These are phyloP conservation scores for Lophius piscatorius DNA, from an alignment of 2,113 vertebrate species.

Conservation along the genomic window DNA sequence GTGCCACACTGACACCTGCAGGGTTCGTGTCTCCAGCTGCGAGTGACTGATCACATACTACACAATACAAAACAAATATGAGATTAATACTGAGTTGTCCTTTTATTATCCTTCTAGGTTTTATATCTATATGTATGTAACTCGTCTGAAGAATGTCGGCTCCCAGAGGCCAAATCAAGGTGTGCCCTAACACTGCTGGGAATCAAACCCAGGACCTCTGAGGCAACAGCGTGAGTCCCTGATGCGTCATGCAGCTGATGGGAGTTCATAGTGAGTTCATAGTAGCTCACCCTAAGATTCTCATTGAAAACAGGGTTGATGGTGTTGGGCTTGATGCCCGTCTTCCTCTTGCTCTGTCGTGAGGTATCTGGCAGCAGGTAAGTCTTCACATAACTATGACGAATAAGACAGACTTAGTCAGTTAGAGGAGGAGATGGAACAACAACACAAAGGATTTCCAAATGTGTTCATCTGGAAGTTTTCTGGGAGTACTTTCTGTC, in stretches of 20 bases:
- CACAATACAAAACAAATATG: slow-evolving; percentile 1
- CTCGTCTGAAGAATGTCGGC: too few species aligned
- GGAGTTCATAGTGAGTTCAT: too few species aligned
- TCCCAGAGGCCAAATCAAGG: too few species aligned
- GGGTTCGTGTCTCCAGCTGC: slow-evolving; percentile 92
- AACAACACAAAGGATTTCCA: too few species aligned
- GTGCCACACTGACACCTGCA: slow-evolving; percentile 97
- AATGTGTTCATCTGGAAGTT: too few species aligned
- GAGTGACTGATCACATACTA: slow-evolving; percentile 97
- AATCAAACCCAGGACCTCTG: too few species aligned
- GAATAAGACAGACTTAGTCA: slow-evolving; percentile 8
- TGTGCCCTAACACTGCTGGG: too few species aligned
- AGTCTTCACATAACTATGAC: slow-evolving; percentile 91
- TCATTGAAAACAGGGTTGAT: slow-evolving; percentile 94
- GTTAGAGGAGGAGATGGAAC: background rate
- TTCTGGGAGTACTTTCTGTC: too few species aligned
- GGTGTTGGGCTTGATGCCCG: slow-evolving; percentile 92
- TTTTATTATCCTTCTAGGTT: too few species aligned
- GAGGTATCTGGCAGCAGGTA: slow-evolving; percentile 98
- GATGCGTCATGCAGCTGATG: background rate
- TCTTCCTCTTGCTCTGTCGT: slow-evolving; percentile 96
- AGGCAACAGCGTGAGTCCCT: too few species aligned
- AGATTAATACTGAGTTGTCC: background rate
- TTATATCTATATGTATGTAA: too few species aligned
- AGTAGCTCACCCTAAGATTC: slow-evolving; percentile 86